Percentiles rank a stretch among this genome's conserved stretches.
These are phyloP conservation scores for Idaea aversata DNA, from an alignment of 2,888 invertebrate genomes.

Conservation along the genomic window DNA sequence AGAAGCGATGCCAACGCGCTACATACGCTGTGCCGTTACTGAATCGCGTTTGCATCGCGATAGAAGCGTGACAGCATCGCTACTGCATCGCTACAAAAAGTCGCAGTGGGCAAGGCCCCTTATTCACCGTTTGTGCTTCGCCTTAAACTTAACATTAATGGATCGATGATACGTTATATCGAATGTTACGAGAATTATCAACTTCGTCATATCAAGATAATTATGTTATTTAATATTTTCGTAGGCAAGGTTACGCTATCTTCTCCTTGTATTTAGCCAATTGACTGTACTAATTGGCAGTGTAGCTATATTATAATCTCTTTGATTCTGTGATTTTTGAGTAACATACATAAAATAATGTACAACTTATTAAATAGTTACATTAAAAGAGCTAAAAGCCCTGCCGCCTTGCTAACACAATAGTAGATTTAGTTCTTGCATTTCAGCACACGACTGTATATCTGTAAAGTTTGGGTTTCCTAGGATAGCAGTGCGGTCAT, in stretches of 20 bases:
- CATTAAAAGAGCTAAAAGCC: not conserved
- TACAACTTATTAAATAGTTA: not conserved
- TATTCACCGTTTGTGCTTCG: not conserved
- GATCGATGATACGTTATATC: not conserved
- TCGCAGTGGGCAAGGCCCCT: not conserved
- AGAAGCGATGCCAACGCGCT: too few species aligned
- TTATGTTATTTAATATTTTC: not conserved
- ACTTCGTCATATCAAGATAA: not conserved
- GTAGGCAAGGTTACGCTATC: not conserved
- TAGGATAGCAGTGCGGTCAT: too few species aligned
- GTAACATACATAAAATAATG: not conserved
- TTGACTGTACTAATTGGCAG: not conserved
- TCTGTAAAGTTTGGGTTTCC: not conserved
- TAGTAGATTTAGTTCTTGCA: not conserved
- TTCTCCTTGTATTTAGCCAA: not conserved
- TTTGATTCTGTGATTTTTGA: not conserved
- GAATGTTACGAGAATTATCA: not conserved
- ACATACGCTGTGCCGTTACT: too few species aligned
- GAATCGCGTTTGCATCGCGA: too few species aligned
- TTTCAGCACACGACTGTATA: not conserved
- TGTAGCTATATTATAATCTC: not conserved
- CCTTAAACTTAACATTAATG: not conserved
- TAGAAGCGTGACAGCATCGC: too few species aligned
- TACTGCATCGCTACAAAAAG: too few species aligned
- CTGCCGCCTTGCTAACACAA: not conserved